These are phyloP conservation scores for Aricia agestis DNA, from an alignment of 1,140 invertebrate species.

Conservation along the genomic window DNA sequence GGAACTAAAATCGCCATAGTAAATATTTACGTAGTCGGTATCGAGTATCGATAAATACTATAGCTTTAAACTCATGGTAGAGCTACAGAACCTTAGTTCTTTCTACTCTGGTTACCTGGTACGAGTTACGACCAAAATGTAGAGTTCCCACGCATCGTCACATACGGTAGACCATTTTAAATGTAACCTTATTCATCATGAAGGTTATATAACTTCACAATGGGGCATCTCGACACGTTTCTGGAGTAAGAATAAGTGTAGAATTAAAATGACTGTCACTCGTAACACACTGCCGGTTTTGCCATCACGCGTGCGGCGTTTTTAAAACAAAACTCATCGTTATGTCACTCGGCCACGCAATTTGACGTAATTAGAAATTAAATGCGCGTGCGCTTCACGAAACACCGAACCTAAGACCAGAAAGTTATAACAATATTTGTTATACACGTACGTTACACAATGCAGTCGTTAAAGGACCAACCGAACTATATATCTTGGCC, in stretches of 20 bases:
- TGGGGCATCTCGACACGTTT: not conserved
- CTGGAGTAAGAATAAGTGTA: conserved; percentile 30
- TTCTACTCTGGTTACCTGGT: no score
- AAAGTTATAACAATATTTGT: conserved; percentile 7
- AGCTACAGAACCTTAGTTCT: no score
- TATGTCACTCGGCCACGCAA: conserved; percentile 67
- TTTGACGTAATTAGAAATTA: conserved; percentile 65
- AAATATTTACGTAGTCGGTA: no score
- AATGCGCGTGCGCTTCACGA: conserved; percentile 45
- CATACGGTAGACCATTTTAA: no score
- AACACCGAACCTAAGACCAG: conserved; percentile 25
- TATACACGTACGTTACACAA: conserved; percentile 8
- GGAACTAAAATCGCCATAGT: no score
- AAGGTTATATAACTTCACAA: not conserved
- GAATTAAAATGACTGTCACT: conserved; percentile 11
- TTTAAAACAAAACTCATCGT: conserved; percentile 45
- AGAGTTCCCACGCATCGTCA: no score
- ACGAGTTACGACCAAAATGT: no score
- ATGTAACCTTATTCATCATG: not conserved
- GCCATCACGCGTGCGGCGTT: conserved; percentile 34
- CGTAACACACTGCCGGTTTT: not conserved
- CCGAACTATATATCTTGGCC: not conserved
- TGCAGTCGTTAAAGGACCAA: not conserved
- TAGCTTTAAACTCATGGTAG: no score
- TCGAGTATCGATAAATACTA: no score